phyloP scores from a whole-genome alignment of 2,797 vertebrate species.

The Antennarius maculatus region DNA sequence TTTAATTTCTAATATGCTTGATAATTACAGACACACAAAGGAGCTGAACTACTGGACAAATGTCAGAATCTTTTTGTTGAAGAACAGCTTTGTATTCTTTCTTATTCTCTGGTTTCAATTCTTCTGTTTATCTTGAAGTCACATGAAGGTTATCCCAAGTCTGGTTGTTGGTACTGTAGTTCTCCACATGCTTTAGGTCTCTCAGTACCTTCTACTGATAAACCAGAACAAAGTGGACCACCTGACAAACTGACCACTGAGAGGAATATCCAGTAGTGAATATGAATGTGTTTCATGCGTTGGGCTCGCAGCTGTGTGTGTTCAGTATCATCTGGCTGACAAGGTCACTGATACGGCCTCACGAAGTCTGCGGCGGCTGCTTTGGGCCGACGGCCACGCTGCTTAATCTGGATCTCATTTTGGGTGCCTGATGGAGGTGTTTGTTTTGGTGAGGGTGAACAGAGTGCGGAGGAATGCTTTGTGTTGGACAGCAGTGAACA shows the following conservation, averaged over 20 bases:
- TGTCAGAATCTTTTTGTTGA: not conserved
- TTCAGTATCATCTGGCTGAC: slow-evolving; percentile 69
- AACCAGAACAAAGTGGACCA: slow-evolving; percentile 11
- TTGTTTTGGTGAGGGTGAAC: slow-evolving; percentile 75
- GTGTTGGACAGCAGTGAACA: slow-evolving; percentile 55
- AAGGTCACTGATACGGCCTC: slow-evolving; percentile 66
- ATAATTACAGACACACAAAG: not conserved
- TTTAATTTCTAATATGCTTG: not conserved
- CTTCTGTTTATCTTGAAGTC: not conserved
- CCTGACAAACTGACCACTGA: slow-evolving; percentile 34
- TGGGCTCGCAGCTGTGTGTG: slow-evolving; percentile 56
- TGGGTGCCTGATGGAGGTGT: slow-evolving; percentile 68
- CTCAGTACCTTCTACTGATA: slow-evolving; percentile 42
- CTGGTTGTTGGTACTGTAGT: not conserved
- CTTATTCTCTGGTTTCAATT: not conserved
- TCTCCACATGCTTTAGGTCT: slow-evolving; percentile 1
- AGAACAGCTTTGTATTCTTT: not conserved
- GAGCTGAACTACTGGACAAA: not conserved
- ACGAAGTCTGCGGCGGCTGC: slow-evolving; percentile 56
- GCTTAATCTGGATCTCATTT: slow-evolving; percentile 80
- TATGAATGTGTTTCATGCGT: slow-evolving; percentile 50
- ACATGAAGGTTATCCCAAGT: not conserved
- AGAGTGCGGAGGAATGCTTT: slow-evolving; percentile 69
- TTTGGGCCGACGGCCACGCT: slow-evolving; percentile 54
- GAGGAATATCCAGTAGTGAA: slow-evolving; percentile 37